phyloP scores from a whole-genome alignment of 1,140 invertebrate species.

The Drosophila mojavensis region DNA sequence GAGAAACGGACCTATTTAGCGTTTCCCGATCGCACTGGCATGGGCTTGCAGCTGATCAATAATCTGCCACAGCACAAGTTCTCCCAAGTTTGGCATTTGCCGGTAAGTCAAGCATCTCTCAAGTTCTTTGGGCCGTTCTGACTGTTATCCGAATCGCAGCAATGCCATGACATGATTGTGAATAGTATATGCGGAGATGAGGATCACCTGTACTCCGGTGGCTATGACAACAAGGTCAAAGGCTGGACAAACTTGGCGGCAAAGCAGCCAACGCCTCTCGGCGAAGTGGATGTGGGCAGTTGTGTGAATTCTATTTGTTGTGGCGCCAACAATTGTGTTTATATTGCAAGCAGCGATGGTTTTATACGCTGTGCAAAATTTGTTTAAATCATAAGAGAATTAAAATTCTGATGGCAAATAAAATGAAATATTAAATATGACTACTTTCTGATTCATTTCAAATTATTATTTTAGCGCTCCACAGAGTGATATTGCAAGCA shows the following conservation, averaged over 20 bases:
- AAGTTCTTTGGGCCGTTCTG: background rate
- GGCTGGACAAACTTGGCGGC: constrained; percentile 68
- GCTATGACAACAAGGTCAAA: constrained; percentile 81
- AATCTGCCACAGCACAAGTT: constrained; percentile 66
- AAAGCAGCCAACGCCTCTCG: constrained; percentile 48
- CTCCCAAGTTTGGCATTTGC: constrained; percentile 57
- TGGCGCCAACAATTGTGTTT: constrained; percentile 64
- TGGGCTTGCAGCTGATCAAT: constrained; percentile 67
- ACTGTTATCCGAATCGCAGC: constrained; percentile 37
- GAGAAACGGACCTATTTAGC: constrained; percentile 62
- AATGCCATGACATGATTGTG: constrained; percentile 80
- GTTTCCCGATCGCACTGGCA: constrained; percentile 76
- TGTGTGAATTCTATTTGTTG: constrained; percentile 72
- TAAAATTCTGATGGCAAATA: background rate
- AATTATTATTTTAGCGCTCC: too few relatives aligned
- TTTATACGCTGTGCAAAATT: constrained; percentile 68
- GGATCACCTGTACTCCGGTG: constrained; percentile 63
- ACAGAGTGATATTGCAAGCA: background rate
- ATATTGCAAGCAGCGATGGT: constrained; percentile 71
- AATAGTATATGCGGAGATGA: constrained; percentile 74
- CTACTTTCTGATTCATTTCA: background rate
- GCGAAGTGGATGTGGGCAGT: constrained; percentile 68
- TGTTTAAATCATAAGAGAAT: background rate
- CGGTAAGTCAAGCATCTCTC: constrained; percentile 41
- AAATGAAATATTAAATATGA: background rate